A percentile compares a stretch with the other conserved stretches of the same genome.
These are phyloP conservation scores for Prionchulus punctatus DNA, from an alignment of 2,888 invertebrate genomes.

Conservation along the genomic window DNA sequence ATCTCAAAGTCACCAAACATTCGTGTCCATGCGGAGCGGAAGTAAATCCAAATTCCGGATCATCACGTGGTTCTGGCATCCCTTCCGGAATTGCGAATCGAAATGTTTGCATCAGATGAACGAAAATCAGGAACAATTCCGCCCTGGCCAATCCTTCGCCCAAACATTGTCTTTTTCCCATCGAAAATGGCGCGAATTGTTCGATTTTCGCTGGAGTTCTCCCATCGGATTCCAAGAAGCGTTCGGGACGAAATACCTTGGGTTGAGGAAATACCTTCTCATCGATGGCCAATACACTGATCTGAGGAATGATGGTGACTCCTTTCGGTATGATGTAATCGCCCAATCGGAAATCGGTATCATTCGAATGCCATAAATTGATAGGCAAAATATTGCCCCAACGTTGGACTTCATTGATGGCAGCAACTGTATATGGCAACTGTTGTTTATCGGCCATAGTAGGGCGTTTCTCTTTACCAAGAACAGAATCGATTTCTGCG, in stretches of 20 bases:
- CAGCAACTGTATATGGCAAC: constrained; percentile 19
- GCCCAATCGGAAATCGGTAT: constrained; percentile 12
- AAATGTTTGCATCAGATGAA: neutral
- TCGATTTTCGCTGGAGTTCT: neutral
- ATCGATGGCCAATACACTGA: constrained; percentile 18
- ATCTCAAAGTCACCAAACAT: neutral
- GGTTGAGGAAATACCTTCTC: constrained; percentile 17
- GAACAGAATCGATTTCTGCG: constrained; percentile 14
- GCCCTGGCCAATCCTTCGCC: constrained; percentile 7
- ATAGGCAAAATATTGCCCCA: constrained; percentile 27
- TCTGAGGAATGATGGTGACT: constrained; percentile 20
- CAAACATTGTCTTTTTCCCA: constrained; percentile 5
- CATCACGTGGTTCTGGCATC: neutral
- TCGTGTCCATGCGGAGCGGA: neutral
- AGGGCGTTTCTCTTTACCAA: constrained; percentile 17
- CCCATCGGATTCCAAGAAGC: constrained; percentile 16
- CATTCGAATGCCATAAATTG: constrained; percentile 10
- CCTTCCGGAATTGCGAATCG: neutral
- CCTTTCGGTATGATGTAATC: constrained; percentile 16
- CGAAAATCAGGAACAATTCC: constrained; percentile 3
- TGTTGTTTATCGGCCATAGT: neutral
- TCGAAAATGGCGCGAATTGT: constrained; percentile 6
- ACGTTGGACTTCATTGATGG: constrained; percentile 23
- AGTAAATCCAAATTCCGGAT: neutral
- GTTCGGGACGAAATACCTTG: constrained; percentile 19